Percentiles rank a stretch among this genome's conserved stretches.
These are phyloP conservation scores for Erebia epiphron DNA, from an alignment of 2,888 invertebrate genomes.

Conservation along the genomic window DNA sequence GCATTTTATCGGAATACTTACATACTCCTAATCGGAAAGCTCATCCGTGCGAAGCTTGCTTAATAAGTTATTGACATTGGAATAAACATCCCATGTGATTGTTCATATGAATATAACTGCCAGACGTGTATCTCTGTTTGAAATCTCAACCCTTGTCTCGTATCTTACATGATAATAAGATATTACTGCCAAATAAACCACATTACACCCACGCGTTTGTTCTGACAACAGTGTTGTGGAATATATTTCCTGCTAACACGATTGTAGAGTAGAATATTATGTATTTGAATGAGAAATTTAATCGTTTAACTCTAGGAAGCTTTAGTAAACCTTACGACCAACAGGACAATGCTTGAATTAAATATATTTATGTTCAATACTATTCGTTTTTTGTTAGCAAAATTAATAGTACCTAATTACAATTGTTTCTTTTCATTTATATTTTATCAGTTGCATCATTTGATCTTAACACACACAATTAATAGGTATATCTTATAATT, in stretches of 20 bases:
- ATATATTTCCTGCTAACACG: background rate
- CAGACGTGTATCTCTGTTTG: background rate
- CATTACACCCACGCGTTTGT: background rate
- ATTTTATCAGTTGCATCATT: no score
- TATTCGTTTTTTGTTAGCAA: no score
- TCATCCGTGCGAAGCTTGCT: no score
- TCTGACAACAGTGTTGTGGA: conserved; percentile 1
- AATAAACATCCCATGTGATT: background rate
- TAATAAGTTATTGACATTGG: background rate
- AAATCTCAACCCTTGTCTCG: background rate
- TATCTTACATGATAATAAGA: background rate
- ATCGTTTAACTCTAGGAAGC: background rate
- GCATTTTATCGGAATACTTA: no score
- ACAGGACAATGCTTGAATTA: background rate
- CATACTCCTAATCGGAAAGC: no score
- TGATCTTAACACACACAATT: no score
- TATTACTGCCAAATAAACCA: conserved; percentile 1
- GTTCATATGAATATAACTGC: conserved; percentile 1
- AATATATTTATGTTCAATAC: no score
- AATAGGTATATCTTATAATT: no score
- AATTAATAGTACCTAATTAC: no score
- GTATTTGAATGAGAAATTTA: background rate
- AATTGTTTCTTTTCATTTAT: no score
- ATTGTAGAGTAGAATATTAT: background rate
- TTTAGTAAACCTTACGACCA: background rate